Evolutionary conservation across 1,140 invertebrate species (phyloP).

Genomic region (Rhysida immarginata): DNA sequence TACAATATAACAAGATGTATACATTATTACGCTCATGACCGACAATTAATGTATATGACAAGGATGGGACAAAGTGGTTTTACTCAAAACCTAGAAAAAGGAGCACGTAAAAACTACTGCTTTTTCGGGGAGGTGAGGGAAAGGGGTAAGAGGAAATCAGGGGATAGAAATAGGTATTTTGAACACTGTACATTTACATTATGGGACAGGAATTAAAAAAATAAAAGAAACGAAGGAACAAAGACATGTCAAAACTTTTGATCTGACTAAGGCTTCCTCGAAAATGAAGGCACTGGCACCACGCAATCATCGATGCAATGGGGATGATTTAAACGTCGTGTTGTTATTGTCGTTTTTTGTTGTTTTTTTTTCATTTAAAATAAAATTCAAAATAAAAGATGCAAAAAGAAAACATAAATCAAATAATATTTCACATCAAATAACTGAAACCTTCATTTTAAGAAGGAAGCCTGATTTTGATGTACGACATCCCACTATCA

Average conservation of each 20-base stretch:
- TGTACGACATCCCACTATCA: not conserved
- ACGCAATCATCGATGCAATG: not conserved
- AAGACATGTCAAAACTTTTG: no score
- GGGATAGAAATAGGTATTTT: no score
- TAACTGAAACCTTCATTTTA: not conserved
- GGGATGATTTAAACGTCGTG: not conserved
- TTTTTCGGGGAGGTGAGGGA: no score
- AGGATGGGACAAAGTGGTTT: not conserved
- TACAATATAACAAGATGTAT: constrained; percentile 4
- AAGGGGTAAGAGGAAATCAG: no score
- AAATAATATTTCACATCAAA: not conserved
- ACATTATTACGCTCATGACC: not conserved
- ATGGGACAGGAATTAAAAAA: not conserved
- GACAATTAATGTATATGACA: not conserved
- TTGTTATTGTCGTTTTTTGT: no score
- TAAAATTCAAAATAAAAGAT: not conserved
- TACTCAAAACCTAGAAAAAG: not conserved
- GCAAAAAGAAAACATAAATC: not conserved
- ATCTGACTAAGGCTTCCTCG: not conserved
- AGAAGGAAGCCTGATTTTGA: not conserved
- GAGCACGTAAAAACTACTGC: not conserved
- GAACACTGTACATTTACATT: not conserved
- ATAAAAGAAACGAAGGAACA: not conserved
- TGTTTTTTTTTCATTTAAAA: no score
- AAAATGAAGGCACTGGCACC: constrained; percentile 5